A percentile compares a stretch with the other conserved stretches of the same genome.
These are phyloP conservation scores for Perodicticus potto DNA, from an alignment of 2,797 vertebrate species.

Conservation along the genomic window DNA sequence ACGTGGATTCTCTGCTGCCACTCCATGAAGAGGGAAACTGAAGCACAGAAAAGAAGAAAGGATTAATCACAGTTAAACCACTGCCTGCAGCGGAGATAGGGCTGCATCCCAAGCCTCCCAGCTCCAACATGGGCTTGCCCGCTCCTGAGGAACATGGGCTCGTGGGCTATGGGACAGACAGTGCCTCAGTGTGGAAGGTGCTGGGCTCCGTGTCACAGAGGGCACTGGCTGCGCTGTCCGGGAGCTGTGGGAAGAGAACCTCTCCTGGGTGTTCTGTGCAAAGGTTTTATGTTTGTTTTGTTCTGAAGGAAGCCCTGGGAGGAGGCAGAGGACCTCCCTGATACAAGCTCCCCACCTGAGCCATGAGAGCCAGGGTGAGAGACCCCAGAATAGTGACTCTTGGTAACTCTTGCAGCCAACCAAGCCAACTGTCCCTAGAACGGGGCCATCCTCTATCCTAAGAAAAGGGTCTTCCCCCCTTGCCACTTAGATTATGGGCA, in stretches of 20 bases:
- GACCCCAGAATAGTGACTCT: neutral
- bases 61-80: neutral
- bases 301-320: neutral
- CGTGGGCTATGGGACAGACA: neutral
- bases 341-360: neutral
- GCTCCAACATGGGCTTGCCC: neutral
- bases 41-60: constrained; percentile 17
- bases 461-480: neutral
- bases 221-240: fast-evolving
- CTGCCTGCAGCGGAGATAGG: neutral
- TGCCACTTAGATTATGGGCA: neutral
- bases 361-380: neutral
- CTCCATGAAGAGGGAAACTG: neutral
- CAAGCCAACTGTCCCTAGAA: neutral
- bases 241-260: neutral
- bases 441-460: neutral
- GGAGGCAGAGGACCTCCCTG: neutral
- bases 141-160: neutral
- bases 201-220: neutral
- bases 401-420: neutral
- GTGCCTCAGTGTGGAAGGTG: fast-evolving
- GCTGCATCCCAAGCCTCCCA: neutral
- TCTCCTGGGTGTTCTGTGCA: neutral
- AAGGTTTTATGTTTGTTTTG: neutral
- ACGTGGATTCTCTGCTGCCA: constrained; percentile 22